Evolutionary conservation across 2,113 vertebrate genomes (phyloP).

Genomic region (Scatophagus argus): DNA sequence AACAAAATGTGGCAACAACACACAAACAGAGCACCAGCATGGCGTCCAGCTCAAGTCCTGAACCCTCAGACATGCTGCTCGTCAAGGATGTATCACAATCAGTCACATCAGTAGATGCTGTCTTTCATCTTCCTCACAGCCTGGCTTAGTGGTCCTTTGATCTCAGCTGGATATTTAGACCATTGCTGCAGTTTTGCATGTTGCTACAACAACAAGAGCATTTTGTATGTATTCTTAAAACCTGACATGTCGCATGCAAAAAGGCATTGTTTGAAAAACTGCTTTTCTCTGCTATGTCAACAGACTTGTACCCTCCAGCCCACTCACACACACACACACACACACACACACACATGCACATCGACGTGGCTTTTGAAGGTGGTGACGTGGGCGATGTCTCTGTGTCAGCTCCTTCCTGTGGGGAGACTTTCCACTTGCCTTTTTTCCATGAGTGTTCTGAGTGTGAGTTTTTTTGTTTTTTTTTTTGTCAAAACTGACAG

Average conservation of each 20-base stretch:
- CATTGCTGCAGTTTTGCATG: constrained; percentile 4
- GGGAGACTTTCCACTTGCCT: constrained; percentile 84
- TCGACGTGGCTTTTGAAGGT: constrained; percentile 69
- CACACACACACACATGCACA: constrained; percentile 44
- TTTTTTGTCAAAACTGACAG: constrained; percentile 37
- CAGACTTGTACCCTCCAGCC: constrained; percentile 42
- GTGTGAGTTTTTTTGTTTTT: constrained; percentile 45
- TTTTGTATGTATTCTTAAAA: constrained; percentile 30
- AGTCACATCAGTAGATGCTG: constrained; percentile 8
- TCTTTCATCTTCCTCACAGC: constrained; percentile 15
- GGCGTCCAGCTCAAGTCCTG: background rate
- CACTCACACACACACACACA: constrained; percentile 49
- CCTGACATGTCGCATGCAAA: constrained; percentile 17
- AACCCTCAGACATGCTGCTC: background rate
- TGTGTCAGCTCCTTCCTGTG: constrained; percentile 84
- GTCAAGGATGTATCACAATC: constrained; percentile 10
- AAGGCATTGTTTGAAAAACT: constrained; percentile 37
- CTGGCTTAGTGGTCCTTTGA: constrained; percentile 7
- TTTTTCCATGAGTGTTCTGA: constrained; percentile 75
- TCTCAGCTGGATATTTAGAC: constrained; percentile 29
- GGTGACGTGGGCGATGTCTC: constrained; percentile 76
- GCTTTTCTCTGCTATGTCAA: constrained; percentile 41
- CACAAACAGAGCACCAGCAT: background rate
- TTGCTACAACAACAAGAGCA: constrained; percentile 6
- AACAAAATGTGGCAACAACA: background rate